phyloP scores from a whole-genome alignment of 2,888 invertebrate species.

The Mylabris sibirica region DNA sequence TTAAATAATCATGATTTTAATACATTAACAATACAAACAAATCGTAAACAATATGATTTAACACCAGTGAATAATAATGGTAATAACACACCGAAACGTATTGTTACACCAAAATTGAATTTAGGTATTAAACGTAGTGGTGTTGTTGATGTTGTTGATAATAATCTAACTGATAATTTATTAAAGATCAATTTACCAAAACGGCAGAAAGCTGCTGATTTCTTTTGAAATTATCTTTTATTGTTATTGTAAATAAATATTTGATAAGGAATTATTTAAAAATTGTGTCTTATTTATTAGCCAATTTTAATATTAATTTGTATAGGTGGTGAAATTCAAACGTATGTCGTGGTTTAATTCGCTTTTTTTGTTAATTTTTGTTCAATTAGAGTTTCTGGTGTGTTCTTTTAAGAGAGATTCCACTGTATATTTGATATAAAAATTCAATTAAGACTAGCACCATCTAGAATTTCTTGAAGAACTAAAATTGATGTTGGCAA shows the following conservation, averaged over 20 bases:
- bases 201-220: conserved; percentile 82
- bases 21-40: conserved; percentile 31
- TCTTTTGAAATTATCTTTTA: conserved; percentile 64
- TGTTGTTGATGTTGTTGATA: conserved; percentile 53
- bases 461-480: too few species aligned
- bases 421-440: too few species aligned
- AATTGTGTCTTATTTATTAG: too few species aligned
- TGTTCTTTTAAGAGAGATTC: too few species aligned
- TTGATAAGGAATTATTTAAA: not conserved
- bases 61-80: conserved; percentile 40
- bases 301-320: too few species aligned
- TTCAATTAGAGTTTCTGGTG: too few species aligned
- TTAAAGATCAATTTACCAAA: conserved; percentile 79
- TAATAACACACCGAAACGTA: conserved; percentile 48
- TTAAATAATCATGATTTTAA: conserved; percentile 24
- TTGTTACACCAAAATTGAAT: conserved; percentile 61
- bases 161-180: conserved; percentile 82
- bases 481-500: too few species aligned
- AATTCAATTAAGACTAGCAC: too few species aligned
- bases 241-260: not conserved
- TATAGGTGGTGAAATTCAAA: too few species aligned
- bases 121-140: conserved; percentile 61
- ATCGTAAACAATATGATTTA: conserved; percentile 41
- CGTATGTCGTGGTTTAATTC: too few species aligned
- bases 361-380: too few species aligned